Base-by-base conservation (phyloP, 1,140 invertebrate species). In the Lepidurus couesii region DNA sequence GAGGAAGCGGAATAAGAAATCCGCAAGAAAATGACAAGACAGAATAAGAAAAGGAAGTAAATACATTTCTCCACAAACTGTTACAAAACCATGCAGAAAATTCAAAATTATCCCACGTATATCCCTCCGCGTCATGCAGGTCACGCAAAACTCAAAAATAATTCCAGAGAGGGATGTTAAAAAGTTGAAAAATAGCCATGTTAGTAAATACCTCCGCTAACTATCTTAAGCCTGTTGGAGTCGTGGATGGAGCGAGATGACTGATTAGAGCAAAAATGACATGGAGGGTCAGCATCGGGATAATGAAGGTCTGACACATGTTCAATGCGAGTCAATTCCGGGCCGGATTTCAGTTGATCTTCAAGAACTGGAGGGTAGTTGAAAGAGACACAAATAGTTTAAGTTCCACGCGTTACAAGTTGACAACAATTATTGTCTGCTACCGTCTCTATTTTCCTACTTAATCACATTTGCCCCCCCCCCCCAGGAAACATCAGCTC, bases 181-280 rank as follows among this genome's bases (percentile, higher is more conserved):
- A 26, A 34, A 34, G 34, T 0, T 4, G 34, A 34, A 34, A 34
- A 34, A 34, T 65, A 65, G 21, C 21, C 53, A 65, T 65, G 10
- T 24, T 34, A 78, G 24, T 65, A 42, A 24, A 34, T 79, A 84
- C 84, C 84, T 82, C 84, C 83, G 74, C 82, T 83, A 77, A 84
- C 82, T 73, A 84, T 84, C 78, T 84, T 83, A 26, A 84, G 81
- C 42, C 84, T 77, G 42, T 81, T 82, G 76, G 82, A 82, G 78
- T 84, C 84, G 78, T 84, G 84, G 44, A 84, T 84, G 42, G 84
- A 82, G 7, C 81, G 82, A 75, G 81, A 82, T 53, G 82, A 82
- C 79, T 84, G 83, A 65, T 84, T 82, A 79, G 82, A 83, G 80
- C 84, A 84, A 80, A 84, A 84, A 78, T 84, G 84, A 80, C 84